Conservation (phyloP, 2,113 vertebrate genomes). For the Oxygymnocypris stewartii region DNA sequence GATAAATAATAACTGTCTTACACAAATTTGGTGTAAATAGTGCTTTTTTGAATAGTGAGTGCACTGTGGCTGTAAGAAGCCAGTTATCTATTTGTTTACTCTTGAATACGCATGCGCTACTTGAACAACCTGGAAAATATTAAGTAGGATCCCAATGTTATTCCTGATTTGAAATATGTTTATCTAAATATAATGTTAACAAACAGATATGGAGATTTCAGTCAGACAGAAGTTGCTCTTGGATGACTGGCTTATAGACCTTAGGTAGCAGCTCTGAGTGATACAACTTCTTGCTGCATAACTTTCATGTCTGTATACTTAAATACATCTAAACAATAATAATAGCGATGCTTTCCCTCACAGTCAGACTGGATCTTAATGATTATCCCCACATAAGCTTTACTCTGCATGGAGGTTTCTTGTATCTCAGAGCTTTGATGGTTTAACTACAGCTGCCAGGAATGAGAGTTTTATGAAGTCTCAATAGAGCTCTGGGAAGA, state of each 20-base stretch:
- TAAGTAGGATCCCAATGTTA: background rate
- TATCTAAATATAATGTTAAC: no score
- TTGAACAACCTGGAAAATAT: no score
- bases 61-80: no score
- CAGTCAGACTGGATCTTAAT: background rate
- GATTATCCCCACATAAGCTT: background rate
- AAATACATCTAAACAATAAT: background rate
- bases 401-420: background rate
- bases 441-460: conserved; percentile 32
- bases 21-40: no score
- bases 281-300: background rate
- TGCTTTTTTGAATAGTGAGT: no score
- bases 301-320: background rate
- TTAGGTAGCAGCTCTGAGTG: no score
- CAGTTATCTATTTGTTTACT: no score
- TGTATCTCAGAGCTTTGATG: background rate
- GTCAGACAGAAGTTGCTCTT: background rate
- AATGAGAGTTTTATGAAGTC: conserved; percentile 42
- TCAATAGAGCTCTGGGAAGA: conserved; percentile 38
- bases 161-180: no score
- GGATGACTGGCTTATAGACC: background rate
- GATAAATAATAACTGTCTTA: no score
- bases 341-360: background rate
- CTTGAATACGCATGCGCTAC: no score
- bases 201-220: background rate